These are phyloP conservation scores for Xiphorhynchus erythropygius DNA, from an alignment of 2,797 vertebrate genomes.

Conservation along the genomic window DNA sequence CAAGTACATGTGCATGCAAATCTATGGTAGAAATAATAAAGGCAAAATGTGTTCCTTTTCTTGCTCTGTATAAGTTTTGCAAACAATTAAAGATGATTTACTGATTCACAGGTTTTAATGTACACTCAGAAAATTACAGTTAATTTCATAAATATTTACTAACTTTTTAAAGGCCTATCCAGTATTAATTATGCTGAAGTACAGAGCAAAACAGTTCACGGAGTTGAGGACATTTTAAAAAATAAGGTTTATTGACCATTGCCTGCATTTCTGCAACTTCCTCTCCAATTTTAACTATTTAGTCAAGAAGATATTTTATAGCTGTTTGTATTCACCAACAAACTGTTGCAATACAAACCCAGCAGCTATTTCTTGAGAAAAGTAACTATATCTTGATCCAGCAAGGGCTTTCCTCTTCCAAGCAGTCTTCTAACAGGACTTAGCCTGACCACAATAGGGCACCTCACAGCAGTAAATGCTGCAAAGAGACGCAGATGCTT, in stretches of 20 bases:
- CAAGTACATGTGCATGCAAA: not conserved
- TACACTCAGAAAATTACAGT: not conserved
- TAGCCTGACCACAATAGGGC: not conserved
- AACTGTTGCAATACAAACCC: not conserved
- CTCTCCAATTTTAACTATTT: not conserved
- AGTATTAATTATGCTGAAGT: conserved; percentile 17
- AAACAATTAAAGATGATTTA: not conserved
- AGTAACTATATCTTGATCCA: not conserved
- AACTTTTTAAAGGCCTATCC: not conserved
- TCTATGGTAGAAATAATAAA: not conserved
- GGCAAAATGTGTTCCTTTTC: not conserved
- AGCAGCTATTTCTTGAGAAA: not conserved
- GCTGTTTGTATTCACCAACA: not conserved
- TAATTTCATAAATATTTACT: conserved; percentile 20
- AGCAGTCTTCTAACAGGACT: not conserved
- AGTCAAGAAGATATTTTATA: not conserved
- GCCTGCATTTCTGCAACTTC: not conserved
- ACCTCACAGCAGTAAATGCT: not conserved
- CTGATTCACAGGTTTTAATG: not conserved
- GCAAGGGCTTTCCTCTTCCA: not conserved
- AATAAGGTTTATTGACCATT: not conserved
- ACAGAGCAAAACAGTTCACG: not conserved
- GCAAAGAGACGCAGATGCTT: conserved; percentile 9
- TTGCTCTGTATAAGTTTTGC: not conserved
- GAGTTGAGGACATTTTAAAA: not conserved